A percentile compares a stretch with the other conserved stretches of the same genome.
Conservation (phyloP, 2,888 invertebrate genomes). For the Panopea generosa region DNA sequence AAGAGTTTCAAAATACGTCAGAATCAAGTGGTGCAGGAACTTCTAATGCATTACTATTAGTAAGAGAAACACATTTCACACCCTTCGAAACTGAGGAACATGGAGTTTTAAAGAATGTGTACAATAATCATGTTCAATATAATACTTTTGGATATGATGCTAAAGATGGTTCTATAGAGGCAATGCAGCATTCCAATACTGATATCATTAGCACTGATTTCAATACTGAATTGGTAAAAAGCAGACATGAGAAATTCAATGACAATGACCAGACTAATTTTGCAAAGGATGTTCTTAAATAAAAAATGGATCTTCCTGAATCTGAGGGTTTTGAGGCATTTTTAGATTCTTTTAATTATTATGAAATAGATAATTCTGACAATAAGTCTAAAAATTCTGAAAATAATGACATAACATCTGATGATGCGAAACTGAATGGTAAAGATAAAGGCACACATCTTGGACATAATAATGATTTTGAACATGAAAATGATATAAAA, state of each 20-base stretch:
- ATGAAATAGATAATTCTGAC: background rate
- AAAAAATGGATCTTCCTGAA: constrained; percentile 22
- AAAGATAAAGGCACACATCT: too few species aligned
- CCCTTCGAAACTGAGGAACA: too few species aligned
- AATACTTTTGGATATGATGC: constrained; percentile 16
- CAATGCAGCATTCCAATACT: background rate
- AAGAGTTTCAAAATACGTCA: constrained; percentile 21
- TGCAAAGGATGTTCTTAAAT: background rate
- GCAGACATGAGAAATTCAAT: background rate
- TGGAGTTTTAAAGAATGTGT: too few species aligned
- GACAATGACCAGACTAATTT: background rate
- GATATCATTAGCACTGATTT: background rate
- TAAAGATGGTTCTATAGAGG: background rate
- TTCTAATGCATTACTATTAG: constrained; percentile 16
- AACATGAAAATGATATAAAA: background rate
- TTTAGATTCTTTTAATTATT: constrained; percentile 23
- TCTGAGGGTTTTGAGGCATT: constrained; percentile 54
- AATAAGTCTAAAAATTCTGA: background rate
- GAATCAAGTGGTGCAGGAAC: constrained; percentile 33
- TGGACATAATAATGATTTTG: background rate
- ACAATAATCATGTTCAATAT: too few species aligned
- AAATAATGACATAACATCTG: too few species aligned
- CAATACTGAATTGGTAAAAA: background rate
- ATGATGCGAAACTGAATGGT: too few species aligned
- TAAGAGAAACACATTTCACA: too few species aligned